Conservation (phyloP, 1,140 invertebrate genomes). For the Nilaparvata lugens region DNA sequence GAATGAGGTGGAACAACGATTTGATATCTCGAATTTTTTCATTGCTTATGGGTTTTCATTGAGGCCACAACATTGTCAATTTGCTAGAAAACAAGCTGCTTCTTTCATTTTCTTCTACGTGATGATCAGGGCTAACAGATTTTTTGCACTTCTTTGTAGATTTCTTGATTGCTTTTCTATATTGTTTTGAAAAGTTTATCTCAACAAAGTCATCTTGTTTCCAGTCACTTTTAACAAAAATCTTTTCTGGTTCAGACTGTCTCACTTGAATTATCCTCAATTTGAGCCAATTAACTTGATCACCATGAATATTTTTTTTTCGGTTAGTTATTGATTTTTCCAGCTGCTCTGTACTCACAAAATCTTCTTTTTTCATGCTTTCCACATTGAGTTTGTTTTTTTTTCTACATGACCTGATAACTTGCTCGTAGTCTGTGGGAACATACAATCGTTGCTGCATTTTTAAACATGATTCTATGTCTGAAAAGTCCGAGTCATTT, state of each 20-base stretch:
- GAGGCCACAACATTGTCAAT: slow-evolving; percentile 11
- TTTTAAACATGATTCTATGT: too few species aligned
- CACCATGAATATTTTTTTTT: background rate
- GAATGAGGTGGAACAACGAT: slow-evolving; percentile 15
- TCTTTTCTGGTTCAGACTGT: slow-evolving; percentile 1
- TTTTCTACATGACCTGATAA: background rate
- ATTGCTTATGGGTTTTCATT: slow-evolving; percentile 12
- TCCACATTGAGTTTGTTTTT: background rate
- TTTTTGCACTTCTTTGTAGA: background rate
- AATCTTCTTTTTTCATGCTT: slow-evolving; percentile 4
- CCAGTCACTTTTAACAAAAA: slow-evolving; percentile 10
- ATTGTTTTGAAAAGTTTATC: slow-evolving; percentile 14
- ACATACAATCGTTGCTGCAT: too few species aligned
- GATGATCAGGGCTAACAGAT: background rate
- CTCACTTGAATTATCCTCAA: slow-evolving; percentile 1
- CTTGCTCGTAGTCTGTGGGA: too few species aligned
- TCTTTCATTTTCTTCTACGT: background rate
- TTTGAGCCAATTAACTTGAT: slow-evolving; percentile 11
- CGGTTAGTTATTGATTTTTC: slow-evolving; percentile 7
- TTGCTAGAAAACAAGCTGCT: background rate
- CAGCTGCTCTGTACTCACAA: background rate
- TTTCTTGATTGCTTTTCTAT: background rate
- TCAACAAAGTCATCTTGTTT: slow-evolving; percentile 12
- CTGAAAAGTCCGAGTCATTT: too few species aligned
- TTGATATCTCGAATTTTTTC: slow-evolving; percentile 15